phyloP scores from a whole-genome alignment of 2,797 vertebrate genomes.

The Danio choprae region DNA sequence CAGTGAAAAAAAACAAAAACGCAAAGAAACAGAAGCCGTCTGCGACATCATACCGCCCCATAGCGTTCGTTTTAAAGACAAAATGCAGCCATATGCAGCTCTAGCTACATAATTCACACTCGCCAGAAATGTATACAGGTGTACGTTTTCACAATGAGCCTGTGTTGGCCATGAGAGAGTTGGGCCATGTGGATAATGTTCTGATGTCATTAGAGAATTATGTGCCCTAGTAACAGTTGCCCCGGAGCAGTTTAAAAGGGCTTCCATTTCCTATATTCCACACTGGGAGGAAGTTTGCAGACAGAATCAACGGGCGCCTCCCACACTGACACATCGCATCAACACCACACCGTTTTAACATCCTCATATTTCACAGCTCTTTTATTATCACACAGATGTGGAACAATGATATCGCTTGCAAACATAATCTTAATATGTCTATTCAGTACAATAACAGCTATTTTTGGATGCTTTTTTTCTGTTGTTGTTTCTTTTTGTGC shows the following conservation, averaged over 20 bases:
- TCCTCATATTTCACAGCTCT: constrained; percentile 17
- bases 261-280: constrained; percentile 58
- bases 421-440: background rate
- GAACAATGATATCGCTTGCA: background rate
- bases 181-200: constrained; percentile 62
- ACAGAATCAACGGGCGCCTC: constrained; percentile 35
- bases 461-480: background rate
- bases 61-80: too few species aligned
- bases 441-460: background rate
- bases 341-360: constrained; percentile 16
- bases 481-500: background rate
- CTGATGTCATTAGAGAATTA: constrained; percentile 65
- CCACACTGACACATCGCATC: constrained; percentile 19
- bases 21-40: too few species aligned
- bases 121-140: too few species aligned
- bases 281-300: constrained; percentile 43
- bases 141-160: too few species aligned
- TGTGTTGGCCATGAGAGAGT: constrained; percentile 45
- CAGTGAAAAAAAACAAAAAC: too few species aligned
- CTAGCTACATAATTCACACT: too few species aligned
- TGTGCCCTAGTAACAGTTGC: constrained; percentile 59
- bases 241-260: constrained; percentile 50
- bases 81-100: too few species aligned
- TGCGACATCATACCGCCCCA: too few species aligned
- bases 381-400: background rate